Conservation (phyloP, 2,797 vertebrate species). For the Danio tinwini region DNA sequence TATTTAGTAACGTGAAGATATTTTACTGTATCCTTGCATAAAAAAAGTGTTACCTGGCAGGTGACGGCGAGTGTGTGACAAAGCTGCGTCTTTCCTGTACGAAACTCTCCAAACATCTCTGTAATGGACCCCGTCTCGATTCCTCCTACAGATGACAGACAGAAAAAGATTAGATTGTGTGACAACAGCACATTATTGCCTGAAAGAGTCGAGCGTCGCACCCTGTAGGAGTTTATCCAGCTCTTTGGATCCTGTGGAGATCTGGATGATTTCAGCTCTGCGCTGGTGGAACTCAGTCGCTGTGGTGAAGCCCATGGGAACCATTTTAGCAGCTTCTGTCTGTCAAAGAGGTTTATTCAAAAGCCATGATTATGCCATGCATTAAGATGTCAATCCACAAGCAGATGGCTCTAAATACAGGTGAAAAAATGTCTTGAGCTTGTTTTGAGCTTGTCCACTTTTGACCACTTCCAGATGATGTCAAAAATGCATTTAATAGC, state of each 20-base stretch:
- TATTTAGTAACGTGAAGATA: too few species aligned
- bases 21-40: neutral
- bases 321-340: conserved; percentile 94
- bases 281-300: conserved; percentile 97
- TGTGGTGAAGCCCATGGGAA: conserved; percentile 98
- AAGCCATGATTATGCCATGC: neutral
- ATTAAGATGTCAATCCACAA: too few species aligned
- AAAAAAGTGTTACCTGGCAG: conserved; percentile 88
- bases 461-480: too few species aligned
- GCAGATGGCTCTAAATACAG: too few species aligned
- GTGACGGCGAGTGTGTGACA: conserved; percentile 97
- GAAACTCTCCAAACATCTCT: conserved; percentile 97
- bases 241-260: conserved; percentile 96
- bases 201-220: conserved; percentile 55
- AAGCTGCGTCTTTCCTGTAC: conserved; percentile 96
- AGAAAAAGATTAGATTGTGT: neutral
- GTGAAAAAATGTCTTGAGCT: too few species aligned
- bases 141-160: conserved; percentile 80
- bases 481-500: too few species aligned
- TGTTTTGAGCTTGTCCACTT: too few species aligned
- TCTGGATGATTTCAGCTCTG: conserved; percentile 95
- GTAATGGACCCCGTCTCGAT: conserved; percentile 98
- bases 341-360: conserved; percentile 57
- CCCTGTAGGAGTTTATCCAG: conserved; percentile 96
- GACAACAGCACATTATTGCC: neutral